Percentiles rank a stretch among this genome's conserved stretches.
Conservation (phyloP, 2,797 vertebrate genomes). For the Diplodus sargus region DNA sequence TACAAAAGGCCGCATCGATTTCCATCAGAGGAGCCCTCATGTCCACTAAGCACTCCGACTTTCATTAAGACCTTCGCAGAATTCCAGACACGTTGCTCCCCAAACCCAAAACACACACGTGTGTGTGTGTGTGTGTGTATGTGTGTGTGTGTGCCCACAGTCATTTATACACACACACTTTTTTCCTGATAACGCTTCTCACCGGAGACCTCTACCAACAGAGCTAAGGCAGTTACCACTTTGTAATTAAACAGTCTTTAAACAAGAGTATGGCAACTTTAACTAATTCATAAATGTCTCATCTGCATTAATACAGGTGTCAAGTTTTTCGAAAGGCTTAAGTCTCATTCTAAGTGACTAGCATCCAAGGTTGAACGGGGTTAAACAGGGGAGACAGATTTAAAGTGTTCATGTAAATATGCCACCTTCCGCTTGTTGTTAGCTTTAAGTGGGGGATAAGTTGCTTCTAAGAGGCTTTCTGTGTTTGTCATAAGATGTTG, state of each 20-base stretch:
- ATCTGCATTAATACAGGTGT: constrained; percentile 29
- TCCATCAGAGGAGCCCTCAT: constrained; percentile 72
- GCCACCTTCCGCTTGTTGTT: constrained; percentile 42
- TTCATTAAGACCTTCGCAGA: constrained; percentile 70
- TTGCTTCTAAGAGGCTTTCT: constrained; percentile 55
- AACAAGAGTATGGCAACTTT: neutral
- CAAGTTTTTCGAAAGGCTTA: constrained; percentile 21
- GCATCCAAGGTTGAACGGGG: constrained; percentile 33
- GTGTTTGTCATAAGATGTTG: constrained; percentile 42
- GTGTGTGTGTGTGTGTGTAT: neutral
- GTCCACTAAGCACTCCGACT: constrained; percentile 70
- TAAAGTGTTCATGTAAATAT: constrained; percentile 34
- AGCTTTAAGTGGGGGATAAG: constrained; percentile 39
- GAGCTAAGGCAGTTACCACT: neutral
- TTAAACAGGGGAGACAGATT: constrained; percentile 43
- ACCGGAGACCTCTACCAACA: constrained; percentile 16
- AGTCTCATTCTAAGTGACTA: constrained; percentile 2
- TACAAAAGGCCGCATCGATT: constrained; percentile 84
- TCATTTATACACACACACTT: constrained; percentile 10
- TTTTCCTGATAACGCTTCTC: constrained; percentile 15
- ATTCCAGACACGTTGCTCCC: constrained; percentile 63
- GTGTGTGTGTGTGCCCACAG: constrained; percentile 3
- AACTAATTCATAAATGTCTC: constrained; percentile 52
- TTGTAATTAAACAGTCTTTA: constrained; percentile 36
- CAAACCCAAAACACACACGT: neutral